Percentiles rank a stretch among this genome's conserved stretches.
Evolutionary conservation across 1,140 invertebrate species (phyloP).

Genomic region (Diuraphis noxia): DNA sequence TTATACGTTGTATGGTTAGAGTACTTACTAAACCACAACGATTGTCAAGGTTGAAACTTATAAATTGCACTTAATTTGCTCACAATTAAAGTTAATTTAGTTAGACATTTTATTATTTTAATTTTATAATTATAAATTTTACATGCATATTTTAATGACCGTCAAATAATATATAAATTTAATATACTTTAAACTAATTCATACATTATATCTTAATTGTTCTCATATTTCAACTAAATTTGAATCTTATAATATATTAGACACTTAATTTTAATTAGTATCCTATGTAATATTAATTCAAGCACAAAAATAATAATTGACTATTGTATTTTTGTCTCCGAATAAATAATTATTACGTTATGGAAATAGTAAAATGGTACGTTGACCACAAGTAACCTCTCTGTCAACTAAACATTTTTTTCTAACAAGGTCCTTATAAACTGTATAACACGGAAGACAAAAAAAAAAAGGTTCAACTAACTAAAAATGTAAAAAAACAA

Average conservation of each 20-base stretch:
- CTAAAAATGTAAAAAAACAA: neutral
- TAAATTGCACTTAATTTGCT: neutral
- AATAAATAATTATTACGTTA: neutral
- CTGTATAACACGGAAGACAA: neutral
- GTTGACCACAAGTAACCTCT: neutral
- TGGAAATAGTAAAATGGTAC: neutral
- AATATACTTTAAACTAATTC: neutral
- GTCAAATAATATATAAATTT: neutral
- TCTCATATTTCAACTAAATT: neutral
- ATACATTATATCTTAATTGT: neutral
- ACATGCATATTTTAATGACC: neutral
- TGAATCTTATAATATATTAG: neutral
- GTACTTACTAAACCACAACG: constrained; percentile 11
- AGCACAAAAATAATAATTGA: neutral
- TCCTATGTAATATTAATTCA: neutral
- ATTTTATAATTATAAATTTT: no score
- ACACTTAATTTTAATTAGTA: neutral
- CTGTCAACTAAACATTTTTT: neutral
- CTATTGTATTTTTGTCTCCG: neutral
- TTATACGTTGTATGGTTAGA: neutral
- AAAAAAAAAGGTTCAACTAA: neutral
- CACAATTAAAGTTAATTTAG: constrained; percentile 10
- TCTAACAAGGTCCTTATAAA: neutral
- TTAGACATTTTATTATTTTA: neutral
- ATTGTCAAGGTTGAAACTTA: neutral